Evolutionary conservation across 2,113 vertebrate genomes (phyloP).

Genomic region (Amblyopsis rosae): DNA sequence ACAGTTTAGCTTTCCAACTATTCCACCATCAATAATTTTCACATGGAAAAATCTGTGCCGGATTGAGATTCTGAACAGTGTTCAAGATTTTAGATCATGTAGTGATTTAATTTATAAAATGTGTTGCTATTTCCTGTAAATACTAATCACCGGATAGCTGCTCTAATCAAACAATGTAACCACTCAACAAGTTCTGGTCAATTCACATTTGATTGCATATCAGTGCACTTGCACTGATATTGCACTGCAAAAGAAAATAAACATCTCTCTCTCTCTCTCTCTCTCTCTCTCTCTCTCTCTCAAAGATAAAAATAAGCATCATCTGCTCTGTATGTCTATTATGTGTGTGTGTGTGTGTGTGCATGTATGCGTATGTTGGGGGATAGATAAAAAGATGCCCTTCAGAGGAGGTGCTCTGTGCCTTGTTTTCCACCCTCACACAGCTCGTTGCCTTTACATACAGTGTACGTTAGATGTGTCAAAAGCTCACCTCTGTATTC

Average conservation of each 20-base stretch:
- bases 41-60: constrained; percentile 22
- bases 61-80: constrained; percentile 20
- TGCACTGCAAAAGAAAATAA: not conserved
- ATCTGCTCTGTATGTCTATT: constrained; percentile 19
- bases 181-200: not conserved
- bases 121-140: not conserved
- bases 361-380: constrained; percentile 1
- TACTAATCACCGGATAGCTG: no score
- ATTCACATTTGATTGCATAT: not conserved
- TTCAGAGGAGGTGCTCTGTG: not conserved
- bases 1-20: constrained; percentile 24
- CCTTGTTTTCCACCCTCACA: not conserved
- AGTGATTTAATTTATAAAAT: not conserved
- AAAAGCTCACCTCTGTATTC: no score
- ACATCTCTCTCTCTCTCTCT: no score
- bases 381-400: constrained; percentile 22
- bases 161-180: no score
- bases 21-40: constrained; percentile 14
- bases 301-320: constrained; percentile 22
- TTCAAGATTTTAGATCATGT: constrained; percentile 4
- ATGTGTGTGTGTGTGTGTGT: constrained; percentile 2
- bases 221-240: no score
- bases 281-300: no score
- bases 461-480: no score
- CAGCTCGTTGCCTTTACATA: no score